Evolutionary conservation across 2,797 vertebrate species (phyloP), one percentile per base, ranked within the genome.

Genomic region (Loriculus beryllinus): DNA sequence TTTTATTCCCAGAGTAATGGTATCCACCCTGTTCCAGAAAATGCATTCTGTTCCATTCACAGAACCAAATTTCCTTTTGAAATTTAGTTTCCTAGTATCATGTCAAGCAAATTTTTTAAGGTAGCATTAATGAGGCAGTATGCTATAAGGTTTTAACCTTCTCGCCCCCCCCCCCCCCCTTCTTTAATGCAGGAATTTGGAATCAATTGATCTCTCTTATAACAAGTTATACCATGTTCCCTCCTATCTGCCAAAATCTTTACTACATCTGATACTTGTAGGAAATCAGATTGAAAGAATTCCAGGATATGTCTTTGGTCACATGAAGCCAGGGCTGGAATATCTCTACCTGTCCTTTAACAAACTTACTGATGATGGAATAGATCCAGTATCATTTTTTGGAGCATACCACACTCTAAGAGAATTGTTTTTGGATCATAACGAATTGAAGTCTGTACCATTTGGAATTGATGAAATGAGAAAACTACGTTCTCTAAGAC

Each of bases 271-370:
- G 9, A 98, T 99, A 74, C 97, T 99, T 69, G 97, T 99, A 22
- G 99, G 99, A 51, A 99, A 99, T 95, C 98, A 98, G 88, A 99
- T 99, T 18, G 99, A 99, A 93, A 98, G 99, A 90, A 98, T 99
- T 90, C 99, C 99, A 72, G 99, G 99, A 75, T 99, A 98, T 3
- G 99, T 99, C 74, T 99, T 99, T 59, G 99, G 98, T 65, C 99
- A 99, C 95, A 98, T 99, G 99, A 97, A 98, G 12, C 99, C 99
- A 3, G 99, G 99, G 26, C 93, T 99, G 29, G 99, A 99, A 97
- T 99, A 99, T 56, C 98, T 99, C 68, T 99, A 99, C 95, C 98
- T 99, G 47, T 99, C 99, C 47, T 99, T 98, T 95, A 99, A 99
- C 97, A 99, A 98, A 92, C 98, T 99, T 85, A 97, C 98, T 0